Base-by-base conservation (phyloP, 2,888 invertebrate species). In the Thymelicus acteon region DNA sequence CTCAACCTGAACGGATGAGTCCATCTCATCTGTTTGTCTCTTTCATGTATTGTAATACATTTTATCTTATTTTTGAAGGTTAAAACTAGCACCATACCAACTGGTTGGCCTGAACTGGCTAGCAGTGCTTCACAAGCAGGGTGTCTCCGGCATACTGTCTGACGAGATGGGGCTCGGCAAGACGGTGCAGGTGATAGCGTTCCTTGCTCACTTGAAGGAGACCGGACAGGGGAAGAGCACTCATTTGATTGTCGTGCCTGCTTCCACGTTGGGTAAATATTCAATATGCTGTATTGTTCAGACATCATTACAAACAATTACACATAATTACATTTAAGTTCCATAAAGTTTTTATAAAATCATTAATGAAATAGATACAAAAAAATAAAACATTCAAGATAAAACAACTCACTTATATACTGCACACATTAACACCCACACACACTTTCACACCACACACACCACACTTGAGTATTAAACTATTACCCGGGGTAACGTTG, bases 81-180 rank as follows among this genome's bases (percentile, higher is more conserved):
- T 97, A 77, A 96, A 95, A 77, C 92, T 99, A 77, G 97, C 98
- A 0, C 96, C 96, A 37, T 98, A 98, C 89, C 98, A 98, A 89
- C 89, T 98, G 85, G 95, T 98, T 31, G 98, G 99, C 0, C 92
- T 99, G 0, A 99, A 99, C 87, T 99, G 99, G 99, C 91, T 99
- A 24, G 96, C 96, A 0, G 96, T 99, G 0, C 96, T 99, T 89
- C 97, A 98, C 87, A 95, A 96, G 73, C 97, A 98, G 81, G 96
- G 96, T 13, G 96, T 99, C 57, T 99, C 99, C 82, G 98, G 98
- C 0, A 99, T 99, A 80, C 93, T 99, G 74, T 99, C 99, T 0
- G 99, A 99, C 86, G 99, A 99, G 94, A 99, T 99, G 99, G 98
- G 98, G 0, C 92, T 98, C 2, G 98, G 98, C 6, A 98, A 98